Conservation (phyloP, 2,797 vertebrate genomes). For the Phoebastria nigripes region DNA sequence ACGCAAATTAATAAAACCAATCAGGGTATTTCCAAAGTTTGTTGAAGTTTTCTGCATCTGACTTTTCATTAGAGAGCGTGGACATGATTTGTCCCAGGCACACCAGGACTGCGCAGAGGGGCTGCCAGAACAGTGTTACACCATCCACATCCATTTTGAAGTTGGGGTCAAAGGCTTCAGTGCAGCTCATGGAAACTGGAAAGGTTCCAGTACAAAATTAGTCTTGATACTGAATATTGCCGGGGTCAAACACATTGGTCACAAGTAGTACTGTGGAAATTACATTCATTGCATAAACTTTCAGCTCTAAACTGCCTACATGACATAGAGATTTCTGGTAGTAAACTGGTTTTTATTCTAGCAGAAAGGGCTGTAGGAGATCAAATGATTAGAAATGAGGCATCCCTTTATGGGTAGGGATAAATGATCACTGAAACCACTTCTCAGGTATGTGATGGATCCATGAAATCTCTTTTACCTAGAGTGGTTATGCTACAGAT, state of each 20-base stretch:
- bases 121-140: not conserved
- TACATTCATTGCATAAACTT: not conserved
- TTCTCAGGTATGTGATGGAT: not conserved
- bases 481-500: not conserved
- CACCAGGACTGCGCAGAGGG: not conserved
- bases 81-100: accelerated
- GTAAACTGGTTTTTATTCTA: not conserved
- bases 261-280: not conserved
- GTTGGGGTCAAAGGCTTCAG: not conserved
- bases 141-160: not conserved
- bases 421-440: not conserved
- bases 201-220: not conserved
- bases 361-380: not conserved
- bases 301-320: not conserved
- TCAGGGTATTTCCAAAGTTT: not conserved
- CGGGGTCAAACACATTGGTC: not conserved
- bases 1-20: not conserved
- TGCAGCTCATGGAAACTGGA: not conserved
- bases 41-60: not conserved
- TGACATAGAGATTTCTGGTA: not conserved
- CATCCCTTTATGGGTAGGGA: not conserved
- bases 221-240: not conserved
- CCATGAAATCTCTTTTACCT: not conserved
- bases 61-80: not conserved
- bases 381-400: not conserved